A percentile compares a stretch with the other conserved stretches of the same genome.
Conservation (phyloP, 2,888 invertebrate species). For the Strigamia transsilvanica region DNA sequence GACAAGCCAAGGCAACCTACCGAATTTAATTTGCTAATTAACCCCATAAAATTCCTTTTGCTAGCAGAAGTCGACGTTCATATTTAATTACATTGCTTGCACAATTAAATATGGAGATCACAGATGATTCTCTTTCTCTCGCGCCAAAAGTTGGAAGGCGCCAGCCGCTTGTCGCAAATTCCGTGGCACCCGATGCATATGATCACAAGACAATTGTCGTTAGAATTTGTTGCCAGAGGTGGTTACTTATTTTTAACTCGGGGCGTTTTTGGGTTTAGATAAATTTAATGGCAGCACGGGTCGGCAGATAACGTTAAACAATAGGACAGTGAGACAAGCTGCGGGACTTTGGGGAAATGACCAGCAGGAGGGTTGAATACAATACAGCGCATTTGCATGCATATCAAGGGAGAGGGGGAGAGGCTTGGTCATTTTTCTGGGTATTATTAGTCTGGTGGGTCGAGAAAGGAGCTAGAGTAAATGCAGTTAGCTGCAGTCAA, state of each 20-base stretch:
- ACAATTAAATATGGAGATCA: constrained; percentile 52
- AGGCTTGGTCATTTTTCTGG: background rate
- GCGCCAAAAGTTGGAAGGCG: constrained; percentile 1
- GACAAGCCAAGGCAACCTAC: constrained; percentile 40
- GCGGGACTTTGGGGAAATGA: constrained; percentile 5
- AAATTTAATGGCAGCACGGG: background rate
- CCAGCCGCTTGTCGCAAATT: constrained; percentile 3
- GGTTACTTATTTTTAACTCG: background rate
- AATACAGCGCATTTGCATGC: background rate
- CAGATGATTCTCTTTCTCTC: constrained; percentile 24
- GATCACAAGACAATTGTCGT: constrained; percentile 1
- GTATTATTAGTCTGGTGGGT: background rate
- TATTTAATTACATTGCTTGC: constrained; percentile 51
- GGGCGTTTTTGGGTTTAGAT: constrained; percentile 6
- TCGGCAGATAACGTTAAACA: background rate
- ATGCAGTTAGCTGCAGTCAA: too few species aligned
- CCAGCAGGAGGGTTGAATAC: constrained; percentile 11
- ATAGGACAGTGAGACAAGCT: background rate
- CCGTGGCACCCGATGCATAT: constrained; percentile 21
- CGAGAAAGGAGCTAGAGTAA: too few species aligned
- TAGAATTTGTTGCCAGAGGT: constrained; percentile 4
- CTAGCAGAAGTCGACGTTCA: constrained; percentile 43
- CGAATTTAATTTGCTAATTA: constrained; percentile 50
- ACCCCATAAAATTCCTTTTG: constrained; percentile 51
- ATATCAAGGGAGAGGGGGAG: background rate